Evolutionary conservation across 2,888 invertebrate species (phyloP).

Genomic region (Nebria salina): DNA sequence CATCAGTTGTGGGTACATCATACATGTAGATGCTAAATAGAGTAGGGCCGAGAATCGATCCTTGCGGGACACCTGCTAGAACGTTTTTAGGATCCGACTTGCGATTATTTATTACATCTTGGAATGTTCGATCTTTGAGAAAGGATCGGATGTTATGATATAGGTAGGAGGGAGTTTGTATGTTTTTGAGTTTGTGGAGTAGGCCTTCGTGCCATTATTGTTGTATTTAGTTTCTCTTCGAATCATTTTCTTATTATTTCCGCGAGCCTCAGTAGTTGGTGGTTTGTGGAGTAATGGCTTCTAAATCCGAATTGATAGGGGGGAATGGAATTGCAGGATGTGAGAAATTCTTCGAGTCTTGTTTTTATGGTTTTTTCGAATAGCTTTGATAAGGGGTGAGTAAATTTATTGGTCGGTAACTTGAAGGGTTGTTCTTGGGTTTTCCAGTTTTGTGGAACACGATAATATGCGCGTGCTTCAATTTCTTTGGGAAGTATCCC

Average conservation of each 20-base stretch:
- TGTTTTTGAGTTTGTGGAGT: neutral
- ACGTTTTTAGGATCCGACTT: neutral
- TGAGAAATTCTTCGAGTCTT: neutral
- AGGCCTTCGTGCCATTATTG: constrained; percentile 5
- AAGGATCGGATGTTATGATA: neutral
- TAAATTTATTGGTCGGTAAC: constrained; percentile 33
- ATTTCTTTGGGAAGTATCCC: constrained; percentile 48
- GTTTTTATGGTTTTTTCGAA: neutral
- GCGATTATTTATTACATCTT: neutral
- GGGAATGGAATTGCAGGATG: neutral
- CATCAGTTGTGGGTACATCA: too few relatives aligned
- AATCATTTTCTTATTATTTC: neutral
- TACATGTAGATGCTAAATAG: too few relatives aligned
- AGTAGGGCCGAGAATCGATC: constrained; percentile 15
- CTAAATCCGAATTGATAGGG: constrained; percentile 1
- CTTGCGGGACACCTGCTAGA: constrained; percentile 8
- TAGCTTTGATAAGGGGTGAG: constrained; percentile 22
- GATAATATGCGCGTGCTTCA: constrained; percentile 46
- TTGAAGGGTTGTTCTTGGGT: neutral
- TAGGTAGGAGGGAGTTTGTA: neutral
- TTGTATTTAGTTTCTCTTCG: neutral
- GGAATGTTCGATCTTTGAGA: constrained; percentile 9
- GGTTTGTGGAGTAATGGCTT: neutral
- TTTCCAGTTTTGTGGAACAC: constrained; percentile 11
- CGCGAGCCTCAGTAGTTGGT: neutral